Evolutionary conservation across 1,140 invertebrate genomes (phyloP).

Genomic region (Drosophila cardini): DNA sequence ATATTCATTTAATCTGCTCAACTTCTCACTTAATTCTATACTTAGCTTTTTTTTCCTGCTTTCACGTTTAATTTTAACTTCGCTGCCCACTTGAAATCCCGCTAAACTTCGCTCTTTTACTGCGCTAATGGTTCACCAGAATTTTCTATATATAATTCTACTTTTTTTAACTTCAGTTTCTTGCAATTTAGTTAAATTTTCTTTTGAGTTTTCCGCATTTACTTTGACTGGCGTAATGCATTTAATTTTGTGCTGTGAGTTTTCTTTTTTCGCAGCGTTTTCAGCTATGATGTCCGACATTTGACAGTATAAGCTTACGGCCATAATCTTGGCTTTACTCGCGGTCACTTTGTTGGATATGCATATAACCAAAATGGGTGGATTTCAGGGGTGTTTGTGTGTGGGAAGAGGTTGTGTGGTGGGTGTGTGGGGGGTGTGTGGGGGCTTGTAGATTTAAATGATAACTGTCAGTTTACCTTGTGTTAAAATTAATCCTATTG

Average conservation of each 20-base stretch:
- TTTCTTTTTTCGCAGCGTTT: background rate
- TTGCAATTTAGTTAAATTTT: background rate
- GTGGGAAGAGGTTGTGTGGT: too few species aligned
- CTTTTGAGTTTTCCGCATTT: background rate
- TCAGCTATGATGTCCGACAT: background rate
- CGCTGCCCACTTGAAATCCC: too few species aligned
- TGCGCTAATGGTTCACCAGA: too few species aligned
- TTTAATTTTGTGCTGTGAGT: background rate
- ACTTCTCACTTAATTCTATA: too few species aligned
- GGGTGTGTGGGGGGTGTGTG: background rate
- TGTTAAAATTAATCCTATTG: constrained; percentile 99
- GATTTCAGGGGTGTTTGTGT: too few species aligned
- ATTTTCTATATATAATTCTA: too few species aligned
- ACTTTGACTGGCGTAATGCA: background rate
- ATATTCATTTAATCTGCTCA: too few species aligned
- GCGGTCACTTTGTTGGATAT: constrained; percentile 10
- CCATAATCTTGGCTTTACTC: constrained; percentile 3
- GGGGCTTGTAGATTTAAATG: background rate
- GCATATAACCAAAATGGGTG: background rate
- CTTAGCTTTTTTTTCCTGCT: too few species aligned
- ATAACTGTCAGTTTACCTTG: constrained; percentile 86
- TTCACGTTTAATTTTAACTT: too few species aligned
- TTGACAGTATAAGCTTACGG: constrained; percentile 10
- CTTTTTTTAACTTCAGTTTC: background rate
- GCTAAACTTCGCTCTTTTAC: background rate